Evolutionary conservation across 2,113 vertebrate genomes (phyloP).

Genomic region (cattle (Bos taurus)): ARS-UCD2.0 NC_037328.1:74729001-74729500

Average conservation of each 20-base stretch:
- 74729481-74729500: not conserved
- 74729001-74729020: not conserved
- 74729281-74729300: constrained; percentile 9
- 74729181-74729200: constrained; percentile 32
- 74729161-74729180: not conserved
- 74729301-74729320: not conserved
- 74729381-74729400: not conserved
- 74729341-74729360: not conserved
- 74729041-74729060: not conserved
- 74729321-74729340: not conserved
- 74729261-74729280: not conserved
- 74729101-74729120: constrained; percentile 7
- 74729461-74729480: not conserved
- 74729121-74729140: constrained; percentile 5
- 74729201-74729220: not conserved
- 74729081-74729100: not conserved
- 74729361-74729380: not conserved
- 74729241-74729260: not conserved
- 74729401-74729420: not conserved
- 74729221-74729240: constrained; percentile 15
- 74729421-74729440: not conserved
- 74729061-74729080: constrained; percentile 9
- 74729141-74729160: not conserved
- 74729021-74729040: not conserved
- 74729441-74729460: not conserved